Evolutionary conservation across 2,888 invertebrate species (phyloP).

Genomic region (Netelia fuscicornis): DNA sequence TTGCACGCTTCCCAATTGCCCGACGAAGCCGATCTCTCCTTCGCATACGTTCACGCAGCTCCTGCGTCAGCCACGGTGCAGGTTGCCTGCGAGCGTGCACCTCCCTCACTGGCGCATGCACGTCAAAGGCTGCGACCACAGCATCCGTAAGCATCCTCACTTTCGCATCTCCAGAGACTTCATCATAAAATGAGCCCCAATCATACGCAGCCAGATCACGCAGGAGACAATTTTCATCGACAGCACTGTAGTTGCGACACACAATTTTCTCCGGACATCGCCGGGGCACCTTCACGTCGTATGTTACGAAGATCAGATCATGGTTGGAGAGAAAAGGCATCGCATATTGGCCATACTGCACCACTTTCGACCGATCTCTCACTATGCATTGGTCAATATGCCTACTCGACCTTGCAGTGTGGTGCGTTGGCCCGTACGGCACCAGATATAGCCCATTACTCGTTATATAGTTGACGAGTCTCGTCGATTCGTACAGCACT

Average conservation of each 20-base stretch:
- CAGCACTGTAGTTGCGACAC: neutral
- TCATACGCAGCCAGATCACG: neutral
- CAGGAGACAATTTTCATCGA: neutral
- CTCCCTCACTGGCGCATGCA: neutral
- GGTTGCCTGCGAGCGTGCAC: neutral
- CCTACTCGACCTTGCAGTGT: neutral
- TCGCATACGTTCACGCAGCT: neutral
- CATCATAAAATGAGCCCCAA: neutral
- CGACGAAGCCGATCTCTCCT: neutral
- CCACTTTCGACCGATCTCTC: neutral
- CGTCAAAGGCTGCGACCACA: neutral
- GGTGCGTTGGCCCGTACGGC: conserved; percentile 1
- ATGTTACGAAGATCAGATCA: neutral
- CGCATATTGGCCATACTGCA: neutral
- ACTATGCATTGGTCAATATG: neutral
- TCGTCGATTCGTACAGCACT: too few relatives aligned
- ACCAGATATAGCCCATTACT: neutral
- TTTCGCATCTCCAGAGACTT: too few relatives aligned
- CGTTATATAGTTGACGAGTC: too few relatives aligned
- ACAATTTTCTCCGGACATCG: neutral
- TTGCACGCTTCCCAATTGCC: too few relatives aligned
- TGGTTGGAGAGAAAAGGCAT: neutral
- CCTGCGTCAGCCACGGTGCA: neutral
- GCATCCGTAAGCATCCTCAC: neutral
- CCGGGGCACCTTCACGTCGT: neutral